Conservation (phyloP, 2,113 vertebrate species). For the Taxidea taxus region DNA sequence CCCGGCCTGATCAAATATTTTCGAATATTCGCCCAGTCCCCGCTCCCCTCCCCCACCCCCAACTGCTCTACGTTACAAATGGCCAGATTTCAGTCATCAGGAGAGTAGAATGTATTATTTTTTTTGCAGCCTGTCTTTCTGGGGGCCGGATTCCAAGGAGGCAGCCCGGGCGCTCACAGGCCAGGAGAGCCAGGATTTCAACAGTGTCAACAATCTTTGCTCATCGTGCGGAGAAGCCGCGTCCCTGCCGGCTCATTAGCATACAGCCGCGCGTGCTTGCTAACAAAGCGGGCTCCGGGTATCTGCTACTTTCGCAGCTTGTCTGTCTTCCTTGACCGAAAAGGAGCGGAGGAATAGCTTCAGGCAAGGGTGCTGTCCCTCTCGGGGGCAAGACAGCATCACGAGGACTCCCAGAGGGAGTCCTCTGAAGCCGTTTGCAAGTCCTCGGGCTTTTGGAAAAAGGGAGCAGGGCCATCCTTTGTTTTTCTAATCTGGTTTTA, state of each 20-base stretch:
- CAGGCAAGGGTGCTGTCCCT: conserved; percentile 55
- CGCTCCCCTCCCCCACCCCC: not conserved
- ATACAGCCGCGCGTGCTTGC: conserved; percentile 78
- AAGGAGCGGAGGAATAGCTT: conserved; percentile 37
- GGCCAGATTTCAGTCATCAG: conserved; percentile 71
- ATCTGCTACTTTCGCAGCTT: conserved; percentile 69
- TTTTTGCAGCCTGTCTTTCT: conserved; percentile 81
- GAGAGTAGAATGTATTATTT: conserved; percentile 59
- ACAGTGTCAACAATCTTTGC: conserved; percentile 83
- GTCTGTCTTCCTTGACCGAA: conserved; percentile 77
- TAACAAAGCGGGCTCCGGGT: conserved; percentile 82
- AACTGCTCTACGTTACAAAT: conserved; percentile 42
- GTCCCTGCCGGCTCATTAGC: conserved; percentile 82
- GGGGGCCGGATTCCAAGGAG: conserved; percentile 78
- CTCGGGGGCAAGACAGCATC: conserved; percentile 62
- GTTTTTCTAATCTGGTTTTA: conserved; percentile 72
- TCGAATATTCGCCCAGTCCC: not conserved
- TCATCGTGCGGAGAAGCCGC: conserved; percentile 78
- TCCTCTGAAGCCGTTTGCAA: not conserved
- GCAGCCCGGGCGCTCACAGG: conserved; percentile 76
- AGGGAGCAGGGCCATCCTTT: conserved; percentile 53
- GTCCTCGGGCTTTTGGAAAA: not conserved
- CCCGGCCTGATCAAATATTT: not conserved
- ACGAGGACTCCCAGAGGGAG: conserved; percentile 61
- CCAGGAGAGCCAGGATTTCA: conserved; percentile 82